These are phyloP conservation scores for Epinotia bilunana DNA, from an alignment of 2,888 invertebrate genomes.

Conservation along the genomic window DNA sequence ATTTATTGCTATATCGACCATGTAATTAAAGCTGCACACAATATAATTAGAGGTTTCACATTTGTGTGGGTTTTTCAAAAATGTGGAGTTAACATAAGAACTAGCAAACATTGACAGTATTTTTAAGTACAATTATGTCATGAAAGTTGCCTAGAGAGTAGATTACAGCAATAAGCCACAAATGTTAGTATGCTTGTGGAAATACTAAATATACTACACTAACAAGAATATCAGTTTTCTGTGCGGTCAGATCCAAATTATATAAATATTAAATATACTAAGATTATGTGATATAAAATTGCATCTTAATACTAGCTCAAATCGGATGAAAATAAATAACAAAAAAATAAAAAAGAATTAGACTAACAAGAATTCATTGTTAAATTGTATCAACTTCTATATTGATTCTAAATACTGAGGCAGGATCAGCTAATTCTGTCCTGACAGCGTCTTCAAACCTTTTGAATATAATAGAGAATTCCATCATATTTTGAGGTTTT, in stretches of 20 bases:
- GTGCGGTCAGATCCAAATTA: neutral
- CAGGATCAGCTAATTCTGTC: slow-evolving; percentile 87
- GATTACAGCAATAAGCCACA: neutral
- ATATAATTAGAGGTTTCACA: neutral
- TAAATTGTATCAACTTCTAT: slow-evolving; percentile 88
- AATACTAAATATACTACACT: neutral
- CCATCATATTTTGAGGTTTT: slow-evolving; percentile 97
- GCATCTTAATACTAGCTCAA: slow-evolving; percentile 1
- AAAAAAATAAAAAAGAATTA: slow-evolving; percentile 13
- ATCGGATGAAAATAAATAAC: slow-evolving; percentile 6
- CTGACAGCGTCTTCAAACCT: slow-evolving; percentile 92
- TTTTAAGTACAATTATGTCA: neutral
- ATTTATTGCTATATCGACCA: neutral
- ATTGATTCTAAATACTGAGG: slow-evolving; percentile 91
- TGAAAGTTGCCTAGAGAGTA: neutral
- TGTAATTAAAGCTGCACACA: slow-evolving; percentile 3
- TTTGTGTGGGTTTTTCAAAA: neutral
- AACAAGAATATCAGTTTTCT: neutral
- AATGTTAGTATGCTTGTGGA: neutral
- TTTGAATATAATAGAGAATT: slow-evolving; percentile 94
- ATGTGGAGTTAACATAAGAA: neutral
- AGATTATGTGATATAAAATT: neutral
- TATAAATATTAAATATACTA: neutral
- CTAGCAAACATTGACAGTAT: neutral
- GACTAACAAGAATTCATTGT: slow-evolving; percentile 38